Base-by-base conservation (phyloP, 2,888 invertebrate species). In the Yponomeuta plumbellus region DNA sequence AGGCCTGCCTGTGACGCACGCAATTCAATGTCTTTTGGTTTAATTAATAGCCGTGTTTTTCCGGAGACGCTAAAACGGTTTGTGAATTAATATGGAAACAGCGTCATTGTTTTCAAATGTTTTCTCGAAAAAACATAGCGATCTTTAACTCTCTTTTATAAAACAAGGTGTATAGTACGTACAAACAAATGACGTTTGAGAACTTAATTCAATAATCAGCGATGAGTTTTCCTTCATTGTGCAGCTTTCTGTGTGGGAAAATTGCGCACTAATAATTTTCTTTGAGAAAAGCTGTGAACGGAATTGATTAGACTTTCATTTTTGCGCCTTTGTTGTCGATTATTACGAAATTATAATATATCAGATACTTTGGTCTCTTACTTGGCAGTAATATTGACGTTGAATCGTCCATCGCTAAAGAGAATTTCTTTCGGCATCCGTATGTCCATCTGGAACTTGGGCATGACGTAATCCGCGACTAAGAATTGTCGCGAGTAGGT, bases 381-480 rank as follows among this genome's bases (percentile, higher is more conserved):
- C 96, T 95, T 96, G 21, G 98, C 95, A 66, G 95, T 94, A 4
- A 99, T 93, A 23, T 96, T 95, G 26, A 96, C 96, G 22, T 92
- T 93, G 64, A 98, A 92, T 69, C 94, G 93, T 61, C 94, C 95
- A 66, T 97, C 97, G 71, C 94, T 94, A 79, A 96, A 95, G 1
- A 97, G 95, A 8, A 95, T 93, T 82, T 97, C 97, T 66, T 95
- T 93, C 0, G 97, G 96, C 44, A 97, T 93, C 71, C 96, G 94
- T 69, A 99, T 94, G 40, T 93, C 93, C 68, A 99, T 96, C 78
- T 98, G 95, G 84, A 98, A 99, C 80, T 98, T 98, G 0, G 99
- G 99, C 72, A 97, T 86, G 67, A 99, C 96, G 76, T 97, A 98
- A 85, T 97, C 97, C 10, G 97, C 97, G 8, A 98, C 96, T 79